phyloP scores from a whole-genome alignment of 2,888 invertebrate species.

The Thymelicus lineola region DNA sequence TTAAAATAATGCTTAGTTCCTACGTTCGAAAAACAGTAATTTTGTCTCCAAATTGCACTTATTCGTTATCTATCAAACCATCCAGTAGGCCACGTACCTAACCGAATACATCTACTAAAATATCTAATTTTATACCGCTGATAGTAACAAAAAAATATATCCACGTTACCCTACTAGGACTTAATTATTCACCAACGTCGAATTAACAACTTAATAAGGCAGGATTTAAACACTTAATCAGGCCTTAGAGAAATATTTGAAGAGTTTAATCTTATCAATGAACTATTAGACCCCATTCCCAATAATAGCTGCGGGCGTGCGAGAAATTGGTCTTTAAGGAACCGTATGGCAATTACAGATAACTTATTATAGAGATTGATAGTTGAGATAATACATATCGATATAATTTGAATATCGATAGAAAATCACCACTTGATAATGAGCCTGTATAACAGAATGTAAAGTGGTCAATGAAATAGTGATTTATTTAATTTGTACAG shows the following conservation, averaged over 20 bases:
- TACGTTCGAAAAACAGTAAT: too few species aligned
- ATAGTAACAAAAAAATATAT: not conserved
- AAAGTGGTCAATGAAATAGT: too few species aligned
- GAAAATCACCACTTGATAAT: conserved; percentile 24
- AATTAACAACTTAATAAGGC: conserved; percentile 32
- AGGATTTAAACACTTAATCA: conserved; percentile 25
- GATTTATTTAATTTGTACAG: not conserved
- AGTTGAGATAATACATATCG: conserved; percentile 51
- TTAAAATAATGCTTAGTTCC: too few species aligned
- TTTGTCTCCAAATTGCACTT: too few species aligned
- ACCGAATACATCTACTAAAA: too few species aligned
- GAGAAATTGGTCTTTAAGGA: conserved; percentile 58
- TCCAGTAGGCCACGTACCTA: too few species aligned
- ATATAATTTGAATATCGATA: conserved; percentile 46
- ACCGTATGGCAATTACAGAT: conserved; percentile 57
- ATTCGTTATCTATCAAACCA: too few species aligned
- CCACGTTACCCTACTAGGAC: not conserved
- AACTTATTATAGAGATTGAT: conserved; percentile 59
- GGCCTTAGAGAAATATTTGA: conserved; percentile 22
- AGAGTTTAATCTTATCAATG: conserved; percentile 63
- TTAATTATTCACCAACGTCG: conserved; percentile 20
- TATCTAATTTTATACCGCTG: not conserved
- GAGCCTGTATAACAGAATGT: too few species aligned
- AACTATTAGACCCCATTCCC: conserved; percentile 58
- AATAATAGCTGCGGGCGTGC: conserved; percentile 59